Evolutionary conservation across 2,797 vertebrate genomes (phyloP).

Genomic region (Eulemur coronatus): DNA sequence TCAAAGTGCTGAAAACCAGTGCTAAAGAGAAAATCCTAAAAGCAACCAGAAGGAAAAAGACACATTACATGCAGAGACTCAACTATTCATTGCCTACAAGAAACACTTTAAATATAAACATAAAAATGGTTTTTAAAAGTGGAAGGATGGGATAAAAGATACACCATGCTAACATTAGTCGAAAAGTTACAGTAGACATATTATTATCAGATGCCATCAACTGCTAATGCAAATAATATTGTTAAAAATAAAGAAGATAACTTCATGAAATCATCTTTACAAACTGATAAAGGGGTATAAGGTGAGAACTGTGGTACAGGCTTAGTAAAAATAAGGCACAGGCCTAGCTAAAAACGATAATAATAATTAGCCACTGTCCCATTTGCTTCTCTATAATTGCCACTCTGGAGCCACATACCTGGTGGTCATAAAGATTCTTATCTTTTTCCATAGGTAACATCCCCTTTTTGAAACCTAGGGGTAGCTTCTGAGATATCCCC

Average conservation of each 20-base stretch:
- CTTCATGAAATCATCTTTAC: not conserved
- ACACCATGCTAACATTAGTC: not conserved
- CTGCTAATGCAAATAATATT: not conserved
- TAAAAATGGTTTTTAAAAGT: constrained; percentile 26
- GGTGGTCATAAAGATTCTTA: no score
- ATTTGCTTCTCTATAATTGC: no score
- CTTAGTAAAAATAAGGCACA: no score
- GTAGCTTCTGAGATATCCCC: no score
- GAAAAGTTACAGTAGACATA: not conserved
- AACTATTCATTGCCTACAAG: not conserved
- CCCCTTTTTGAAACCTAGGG: no score
- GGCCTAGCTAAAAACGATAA: no score
- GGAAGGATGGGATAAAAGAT: not conserved
- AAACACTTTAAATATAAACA: not conserved
- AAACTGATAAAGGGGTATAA: no score
- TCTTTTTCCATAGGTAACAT: no score
- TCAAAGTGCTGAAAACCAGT: not conserved
- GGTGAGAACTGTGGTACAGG: no score
- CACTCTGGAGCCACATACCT: no score
- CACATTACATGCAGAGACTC: not conserved
- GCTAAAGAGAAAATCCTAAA: not conserved
- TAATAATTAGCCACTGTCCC: no score
- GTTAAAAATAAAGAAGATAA: not conserved
- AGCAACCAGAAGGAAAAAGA: not conserved
- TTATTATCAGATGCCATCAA: not conserved